Conservation (phyloP, 2,888 invertebrate genomes). For the Bembecia ichneumoniformis region DNA sequence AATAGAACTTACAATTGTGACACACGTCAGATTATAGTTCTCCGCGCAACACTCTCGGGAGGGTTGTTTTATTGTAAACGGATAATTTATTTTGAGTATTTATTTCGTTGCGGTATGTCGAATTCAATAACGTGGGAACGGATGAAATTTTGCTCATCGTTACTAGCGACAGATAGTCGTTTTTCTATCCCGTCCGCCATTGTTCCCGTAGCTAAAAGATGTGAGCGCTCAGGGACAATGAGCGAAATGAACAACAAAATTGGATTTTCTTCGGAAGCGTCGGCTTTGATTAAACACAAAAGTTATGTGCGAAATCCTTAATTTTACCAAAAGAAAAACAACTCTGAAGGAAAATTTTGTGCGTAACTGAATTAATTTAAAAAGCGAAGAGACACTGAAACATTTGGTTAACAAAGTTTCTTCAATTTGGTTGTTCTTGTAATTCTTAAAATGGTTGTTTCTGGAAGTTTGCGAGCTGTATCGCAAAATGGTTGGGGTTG, state of each 20-base stretch:
- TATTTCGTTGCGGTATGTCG: conserved; percentile 52
- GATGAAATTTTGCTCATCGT: conserved; percentile 22
- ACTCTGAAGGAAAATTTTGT: conserved; percentile 11
- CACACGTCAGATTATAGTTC: conserved; percentile 3
- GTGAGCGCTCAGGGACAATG: background rate
- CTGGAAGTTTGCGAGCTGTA: conserved; percentile 13
- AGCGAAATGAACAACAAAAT: conserved; percentile 1
- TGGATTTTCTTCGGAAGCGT: conserved; percentile 5
- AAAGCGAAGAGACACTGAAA: conserved; percentile 16
- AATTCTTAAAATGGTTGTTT: conserved; percentile 3
- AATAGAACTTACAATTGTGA: conserved; percentile 23
- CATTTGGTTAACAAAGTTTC: conserved; percentile 6
- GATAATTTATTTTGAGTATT: conserved; percentile 68
- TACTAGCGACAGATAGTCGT: conserved; percentile 22
- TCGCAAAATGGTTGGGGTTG: too few relatives aligned
- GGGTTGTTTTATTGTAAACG: conserved; percentile 66
- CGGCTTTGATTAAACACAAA: conserved; percentile 13
- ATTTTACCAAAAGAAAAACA: conserved; percentile 4
- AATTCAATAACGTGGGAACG: conserved; percentile 39
- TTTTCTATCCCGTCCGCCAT: conserved; percentile 5
- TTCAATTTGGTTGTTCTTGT: conserved; percentile 5
- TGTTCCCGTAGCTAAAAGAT: conserved; percentile 4
- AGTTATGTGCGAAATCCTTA: conserved; percentile 12
- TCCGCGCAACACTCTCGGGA: conserved; percentile 28
- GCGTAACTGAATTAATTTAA: conserved; percentile 17